Conservation (phyloP, 2,113 vertebrate species). For the Pygathrix nemaeus region DNA sequence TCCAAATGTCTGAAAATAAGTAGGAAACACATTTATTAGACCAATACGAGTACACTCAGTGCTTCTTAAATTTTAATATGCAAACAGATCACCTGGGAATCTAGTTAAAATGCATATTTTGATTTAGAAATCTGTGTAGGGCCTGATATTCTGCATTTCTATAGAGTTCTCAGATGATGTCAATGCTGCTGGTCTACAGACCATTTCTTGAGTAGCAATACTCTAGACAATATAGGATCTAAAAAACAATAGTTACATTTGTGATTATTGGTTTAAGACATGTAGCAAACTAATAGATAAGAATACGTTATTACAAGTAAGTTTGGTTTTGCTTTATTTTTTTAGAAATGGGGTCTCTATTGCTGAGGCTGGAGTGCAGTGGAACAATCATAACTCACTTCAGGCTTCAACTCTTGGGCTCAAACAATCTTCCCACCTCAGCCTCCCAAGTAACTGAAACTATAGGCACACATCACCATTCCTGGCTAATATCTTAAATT, state of each 20-base stretch:
- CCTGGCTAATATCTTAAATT: too few relatives aligned
- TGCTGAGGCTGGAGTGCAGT: too few relatives aligned
- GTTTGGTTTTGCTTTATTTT: too few relatives aligned
- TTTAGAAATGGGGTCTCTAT: too few relatives aligned
- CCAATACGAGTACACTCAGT: neutral
- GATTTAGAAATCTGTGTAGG: neutral
- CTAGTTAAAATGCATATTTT: neutral
- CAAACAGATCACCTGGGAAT: neutral
- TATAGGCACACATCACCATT: too few relatives aligned
- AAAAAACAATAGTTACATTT: neutral
- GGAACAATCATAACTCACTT: too few relatives aligned
- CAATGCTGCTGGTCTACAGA: neutral
- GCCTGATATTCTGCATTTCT: neutral
- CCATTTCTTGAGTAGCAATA: neutral
- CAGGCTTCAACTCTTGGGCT: too few relatives aligned
- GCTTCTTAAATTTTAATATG: neutral
- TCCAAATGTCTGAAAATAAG: conserved; percentile 48
- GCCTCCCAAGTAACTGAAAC: too few relatives aligned
- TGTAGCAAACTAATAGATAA: neutral
- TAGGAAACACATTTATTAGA: conserved; percentile 35
- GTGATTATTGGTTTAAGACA: neutral
- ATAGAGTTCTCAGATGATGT: neutral
- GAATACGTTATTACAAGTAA: neutral
- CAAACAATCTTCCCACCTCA: too few relatives aligned
- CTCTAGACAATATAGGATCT: neutral